Evolutionary conservation across 2,797 vertebrate species (phyloP).

Genomic region (Neosilurus hyrtlii): DNA sequence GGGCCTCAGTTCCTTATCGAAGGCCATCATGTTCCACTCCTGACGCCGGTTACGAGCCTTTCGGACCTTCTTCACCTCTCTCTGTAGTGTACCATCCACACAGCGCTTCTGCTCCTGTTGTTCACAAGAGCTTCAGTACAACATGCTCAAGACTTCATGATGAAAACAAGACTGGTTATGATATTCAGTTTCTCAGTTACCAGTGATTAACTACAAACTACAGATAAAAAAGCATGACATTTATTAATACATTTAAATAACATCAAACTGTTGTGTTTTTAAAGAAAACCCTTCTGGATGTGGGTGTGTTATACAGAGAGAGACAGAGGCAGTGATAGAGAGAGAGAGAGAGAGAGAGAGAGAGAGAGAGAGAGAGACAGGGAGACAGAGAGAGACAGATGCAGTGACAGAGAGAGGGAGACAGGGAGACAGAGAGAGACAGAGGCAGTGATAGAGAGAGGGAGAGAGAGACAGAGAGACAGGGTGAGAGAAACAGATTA

Average conservation of each 20-base stretch:
- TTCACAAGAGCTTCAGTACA: background rate
- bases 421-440: no score
- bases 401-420: no score
- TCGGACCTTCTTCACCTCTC: slow-evolving; percentile 98
- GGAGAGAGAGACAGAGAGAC: no score
- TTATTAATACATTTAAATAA: background rate
- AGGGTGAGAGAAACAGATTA: no score
- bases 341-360: no score
- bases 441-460: no score
- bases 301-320: background rate
- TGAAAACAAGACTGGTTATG: background rate
- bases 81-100: slow-evolving; percentile 92
- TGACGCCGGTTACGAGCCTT: slow-evolving; percentile 99
- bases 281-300: background rate
- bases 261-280: background rate
- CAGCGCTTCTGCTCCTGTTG: slow-evolving; percentile 89
- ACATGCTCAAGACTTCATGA: background rate
- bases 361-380: no score
- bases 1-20: slow-evolving; percentile 98
- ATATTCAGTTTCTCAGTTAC: background rate
- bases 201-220: background rate
- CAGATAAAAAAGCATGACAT: background rate
- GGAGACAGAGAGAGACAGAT: no score
- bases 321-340: no score
- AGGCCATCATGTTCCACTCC: slow-evolving; percentile 99